Evolutionary conservation across 2,113 vertebrate genomes (phyloP).

Genomic region (Nyctereutes procyonoides): DNA sequence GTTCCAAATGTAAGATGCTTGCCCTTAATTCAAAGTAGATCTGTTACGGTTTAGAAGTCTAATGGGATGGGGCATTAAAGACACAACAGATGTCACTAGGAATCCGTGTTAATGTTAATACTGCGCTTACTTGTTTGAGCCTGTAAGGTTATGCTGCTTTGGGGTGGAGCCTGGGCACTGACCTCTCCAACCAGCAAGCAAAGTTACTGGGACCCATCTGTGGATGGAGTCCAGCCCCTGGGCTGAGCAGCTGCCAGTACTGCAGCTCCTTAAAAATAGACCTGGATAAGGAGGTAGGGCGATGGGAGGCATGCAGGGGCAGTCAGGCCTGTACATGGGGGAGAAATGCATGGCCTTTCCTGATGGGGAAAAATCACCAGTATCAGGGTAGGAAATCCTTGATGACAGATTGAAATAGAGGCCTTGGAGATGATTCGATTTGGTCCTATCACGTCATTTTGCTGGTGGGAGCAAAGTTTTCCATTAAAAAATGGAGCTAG

Average conservation of each 20-base stretch:
- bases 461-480: neutral
- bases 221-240: neutral
- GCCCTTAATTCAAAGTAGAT: conserved; percentile 6
- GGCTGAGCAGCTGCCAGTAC: neutral
- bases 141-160: neutral
- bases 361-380: neutral
- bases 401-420: neutral
- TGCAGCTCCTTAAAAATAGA: neutral
- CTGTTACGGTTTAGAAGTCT: neutral
- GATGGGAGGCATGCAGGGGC: neutral
- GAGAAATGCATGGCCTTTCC: neutral
- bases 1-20: neutral
- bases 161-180: neutral
- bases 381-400: neutral
- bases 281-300: rapidly evolving
- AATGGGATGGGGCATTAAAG: neutral
- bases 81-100: conserved; percentile 8
- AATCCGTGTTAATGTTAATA: neutral
- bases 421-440: neutral
- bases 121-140: neutral
- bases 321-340: neutral
- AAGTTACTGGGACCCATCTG: neutral
- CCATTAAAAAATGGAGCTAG: neutral
- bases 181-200: neutral
- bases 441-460: neutral